Percentiles rank a stretch among this genome's conserved stretches.
Evolutionary conservation across 2,888 invertebrate genomes (phyloP).

Genomic region (Eupithecia exiguata): DNA sequence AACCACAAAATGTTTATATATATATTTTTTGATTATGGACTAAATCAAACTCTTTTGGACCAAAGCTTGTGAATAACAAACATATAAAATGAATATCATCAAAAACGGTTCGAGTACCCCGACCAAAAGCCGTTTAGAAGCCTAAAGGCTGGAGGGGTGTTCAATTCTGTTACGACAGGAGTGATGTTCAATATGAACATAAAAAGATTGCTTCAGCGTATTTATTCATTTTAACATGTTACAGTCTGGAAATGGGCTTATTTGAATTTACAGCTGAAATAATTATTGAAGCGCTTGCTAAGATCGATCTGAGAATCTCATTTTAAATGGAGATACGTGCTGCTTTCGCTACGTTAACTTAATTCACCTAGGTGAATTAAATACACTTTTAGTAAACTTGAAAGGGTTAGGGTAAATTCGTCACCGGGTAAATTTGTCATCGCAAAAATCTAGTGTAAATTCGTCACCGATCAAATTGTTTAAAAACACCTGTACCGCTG

Average conservation of each 20-base stretch:
- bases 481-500: too few species aligned
- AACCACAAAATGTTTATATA: too few species aligned
- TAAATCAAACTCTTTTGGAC: neutral
- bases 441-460: too few species aligned
- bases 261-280: neutral
- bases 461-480: too few species aligned
- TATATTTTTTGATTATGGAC: too few species aligned
- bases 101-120: neutral
- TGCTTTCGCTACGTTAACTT: too few species aligned
- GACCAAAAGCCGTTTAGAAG: neutral
- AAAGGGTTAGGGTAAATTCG: too few species aligned
- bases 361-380: too few species aligned
- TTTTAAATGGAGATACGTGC: too few species aligned
- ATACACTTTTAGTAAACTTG: too few species aligned
- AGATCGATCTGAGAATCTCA: too few species aligned
- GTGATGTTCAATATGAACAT: constrained; percentile 28
- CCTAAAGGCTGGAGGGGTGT: constrained; percentile 7
- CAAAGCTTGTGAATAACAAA: neutral
- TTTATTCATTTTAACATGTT: constrained; percentile 27
- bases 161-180: constrained; percentile 23
- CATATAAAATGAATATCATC: neutral
- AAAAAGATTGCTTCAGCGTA: constrained; percentile 24
- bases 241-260: neutral
- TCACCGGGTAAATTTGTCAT: too few species aligned
- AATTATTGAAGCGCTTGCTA: neutral